Base-by-base conservation (phyloP, 2,113 vertebrate species). In the Brevimyrus niger region DNA sequence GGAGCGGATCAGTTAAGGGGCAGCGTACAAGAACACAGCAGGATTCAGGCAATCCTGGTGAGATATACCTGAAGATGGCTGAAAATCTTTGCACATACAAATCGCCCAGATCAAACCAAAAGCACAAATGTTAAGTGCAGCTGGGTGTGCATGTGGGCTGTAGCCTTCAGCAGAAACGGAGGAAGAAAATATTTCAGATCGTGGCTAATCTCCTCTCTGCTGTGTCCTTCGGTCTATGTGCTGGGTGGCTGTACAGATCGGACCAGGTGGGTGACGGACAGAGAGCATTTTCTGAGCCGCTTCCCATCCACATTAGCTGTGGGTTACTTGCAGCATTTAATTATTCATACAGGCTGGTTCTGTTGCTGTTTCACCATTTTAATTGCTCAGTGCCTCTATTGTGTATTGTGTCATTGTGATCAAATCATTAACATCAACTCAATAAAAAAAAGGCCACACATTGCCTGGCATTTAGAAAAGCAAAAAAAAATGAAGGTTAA, bases 401-500 rank as follows among this genome's bases (percentile, higher is more conserved):
- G 83, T 85, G 23, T 46, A 21, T 44, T 42, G 38, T 85, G 10
- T 80, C 31, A 48, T 46, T 47, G 83, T 48, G 46, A 86, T 50
- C 44, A 27, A 86, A 86, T 86, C 42, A 86, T 86, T n/a, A 80
- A 42, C 73, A 80, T 42, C 73, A 80, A 42, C 73, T 80, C 73
- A 8, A 42, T 80, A 21, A 80, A 48, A 42, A 42, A 42, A 47
- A 84, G 11, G 15, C 35, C 82, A 86, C 21, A 27, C 44, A 6
- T 27, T n/a, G 46, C 83, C 44, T 48, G 23, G 10, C 44, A 86
- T 50, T 86, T 47, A 48, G 44, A 48, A 47, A 86, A 50, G 73
- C 73, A 80, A 80, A 76, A n/a, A 85, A 50, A 47, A 85, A n/a
- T n/a, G 46, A 85, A 50, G 44, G 82, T 84, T 84, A 84, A 44